Percentiles rank a stretch among this genome's conserved stretches.
These are phyloP conservation scores for Periparus ater DNA, from an alignment of 2,797 vertebrate genomes.

Conservation along the genomic window DNA sequence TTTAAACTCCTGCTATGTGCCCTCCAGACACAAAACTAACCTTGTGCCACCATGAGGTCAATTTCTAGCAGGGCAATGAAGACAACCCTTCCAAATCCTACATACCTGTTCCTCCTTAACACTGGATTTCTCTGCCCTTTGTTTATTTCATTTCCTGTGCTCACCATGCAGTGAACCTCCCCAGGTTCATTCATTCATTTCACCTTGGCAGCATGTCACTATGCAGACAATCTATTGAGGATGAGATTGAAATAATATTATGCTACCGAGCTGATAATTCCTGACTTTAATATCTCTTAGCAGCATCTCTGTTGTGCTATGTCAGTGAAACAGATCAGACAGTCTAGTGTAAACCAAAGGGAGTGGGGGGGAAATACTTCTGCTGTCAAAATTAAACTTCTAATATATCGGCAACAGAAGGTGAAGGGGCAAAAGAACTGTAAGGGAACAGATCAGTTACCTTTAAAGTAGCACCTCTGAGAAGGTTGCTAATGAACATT, in stretches of 20 bases:
- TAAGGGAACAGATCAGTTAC: neutral
- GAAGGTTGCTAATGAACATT: constrained; percentile 26
- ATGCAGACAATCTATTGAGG: constrained; percentile 12
- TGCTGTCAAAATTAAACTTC: constrained; percentile 37
- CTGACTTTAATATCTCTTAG: constrained; percentile 54
- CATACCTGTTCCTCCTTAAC: neutral
- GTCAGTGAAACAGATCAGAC: constrained; percentile 38
- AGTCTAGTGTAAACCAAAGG: neutral
- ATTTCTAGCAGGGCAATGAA: neutral
- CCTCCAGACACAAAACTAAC: neutral
- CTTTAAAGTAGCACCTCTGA: neutral
- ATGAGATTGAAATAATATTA: constrained; percentile 60
- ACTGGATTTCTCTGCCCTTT: neutral
- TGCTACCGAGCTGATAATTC: neutral
- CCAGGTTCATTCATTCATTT: constrained; percentile 39
- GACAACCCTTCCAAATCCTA: neutral
- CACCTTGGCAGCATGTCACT: constrained; percentile 48
- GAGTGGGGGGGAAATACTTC: neutral
- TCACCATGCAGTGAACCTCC: neutral
- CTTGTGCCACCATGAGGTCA: neutral
- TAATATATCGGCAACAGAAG: neutral
- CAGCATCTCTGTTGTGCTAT: constrained; percentile 25
- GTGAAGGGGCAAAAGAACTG: neutral
- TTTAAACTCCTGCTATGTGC: neutral
- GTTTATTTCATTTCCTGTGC: constrained; percentile 29